These are phyloP conservation scores for Sinelater perroti DNA, from an alignment of 2,888 invertebrate genomes.

Conservation along the genomic window DNA sequence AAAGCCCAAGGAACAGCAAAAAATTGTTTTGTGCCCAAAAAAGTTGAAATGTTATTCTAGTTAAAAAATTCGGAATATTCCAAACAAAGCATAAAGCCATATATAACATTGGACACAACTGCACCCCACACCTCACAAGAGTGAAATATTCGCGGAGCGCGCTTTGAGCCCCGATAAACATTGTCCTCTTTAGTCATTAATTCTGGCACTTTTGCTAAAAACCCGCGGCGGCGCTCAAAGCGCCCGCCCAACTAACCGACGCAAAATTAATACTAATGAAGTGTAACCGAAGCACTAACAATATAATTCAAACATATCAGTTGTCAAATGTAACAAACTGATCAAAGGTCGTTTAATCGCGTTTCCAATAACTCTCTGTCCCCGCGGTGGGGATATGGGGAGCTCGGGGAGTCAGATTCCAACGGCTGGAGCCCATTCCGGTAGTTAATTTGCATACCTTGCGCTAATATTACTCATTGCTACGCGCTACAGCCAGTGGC, in stretches of 20 bases:
- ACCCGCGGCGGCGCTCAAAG: neutral
- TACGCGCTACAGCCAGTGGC: slow-evolving; percentile 25
- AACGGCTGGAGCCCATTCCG: slow-evolving; percentile 45
- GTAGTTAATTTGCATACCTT: slow-evolving; percentile 52
- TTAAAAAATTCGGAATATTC: no score
- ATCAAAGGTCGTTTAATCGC: slow-evolving; percentile 49
- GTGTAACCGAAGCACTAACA: slow-evolving; percentile 43
- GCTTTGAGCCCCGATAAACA: no score
- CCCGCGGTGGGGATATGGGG: slow-evolving; percentile 35
- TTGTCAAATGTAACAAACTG: slow-evolving; percentile 47
- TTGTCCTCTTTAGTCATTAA: no score
- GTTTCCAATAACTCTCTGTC: slow-evolving; percentile 46
- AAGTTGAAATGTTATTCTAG: no score
- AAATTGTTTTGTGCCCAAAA: no score
- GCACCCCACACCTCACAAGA: no score
- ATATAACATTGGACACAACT: no score
- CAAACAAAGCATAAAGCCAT: no score
- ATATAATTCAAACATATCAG: slow-evolving; percentile 46
- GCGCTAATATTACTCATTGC: slow-evolving; percentile 50
- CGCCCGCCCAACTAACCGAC: slow-evolving; percentile 5
- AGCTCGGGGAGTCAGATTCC: slow-evolving; percentile 47
- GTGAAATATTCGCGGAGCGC: no score
- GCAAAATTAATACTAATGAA: slow-evolving; percentile 39
- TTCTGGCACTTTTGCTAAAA: no score
- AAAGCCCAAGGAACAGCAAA: no score